Evolutionary conservation across 2,113 vertebrate species (phyloP), one percentile per base, ranked within the genome.

Genomic region (Benitochromis conjunctus): DNA sequence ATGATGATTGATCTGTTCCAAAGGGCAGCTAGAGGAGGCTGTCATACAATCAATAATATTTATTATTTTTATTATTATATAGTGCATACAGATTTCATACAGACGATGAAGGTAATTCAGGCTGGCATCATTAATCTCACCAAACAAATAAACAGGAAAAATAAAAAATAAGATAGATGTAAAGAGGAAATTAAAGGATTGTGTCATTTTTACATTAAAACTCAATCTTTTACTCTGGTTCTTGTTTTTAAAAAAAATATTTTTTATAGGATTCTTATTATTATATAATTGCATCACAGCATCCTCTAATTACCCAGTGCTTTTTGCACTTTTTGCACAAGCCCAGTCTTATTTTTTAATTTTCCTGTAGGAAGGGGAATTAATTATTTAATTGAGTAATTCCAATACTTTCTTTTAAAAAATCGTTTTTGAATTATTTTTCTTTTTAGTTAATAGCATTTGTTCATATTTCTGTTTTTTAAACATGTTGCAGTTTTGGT

Each of bases 61-160:
- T 38, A 64, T 64, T 64, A 2, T 21, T 21, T n/a, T 64, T 5
- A 38, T 64, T 64, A 64, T 64, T 64, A 64, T 64, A 34, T 64
- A 38, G 36, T n/a, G 38, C 60, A 64, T 38, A 64, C 36, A 21
- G 34, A 41, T 66, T 66, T 66, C 38, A 66, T 41, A 21, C 36
- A 66, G 11, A 21, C 4, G 19, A 41, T 41, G 0, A 41, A 66
- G 13, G 36, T 66, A 34, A 43, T n/a, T 69, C 36, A 66, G 36
- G n/a, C 11, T 43, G 6, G 4, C 36, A 43, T 24, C 36, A 69
- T 36, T 69, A 69, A 69, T 69, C 36, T 24, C 36, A 69, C 12
- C 36, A 69, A 69, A 69, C 64, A 43, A 69, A 12, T 69, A 69
- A 69, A 69, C 36, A 43, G 19, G 19, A 66, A 66, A 66, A 66